A percentile compares a stretch with the other conserved stretches of the same genome.
These are phyloP conservation scores for Bombus polaris DNA, from an alignment of 1,140 invertebrate species.

Conservation along the genomic window DNA sequence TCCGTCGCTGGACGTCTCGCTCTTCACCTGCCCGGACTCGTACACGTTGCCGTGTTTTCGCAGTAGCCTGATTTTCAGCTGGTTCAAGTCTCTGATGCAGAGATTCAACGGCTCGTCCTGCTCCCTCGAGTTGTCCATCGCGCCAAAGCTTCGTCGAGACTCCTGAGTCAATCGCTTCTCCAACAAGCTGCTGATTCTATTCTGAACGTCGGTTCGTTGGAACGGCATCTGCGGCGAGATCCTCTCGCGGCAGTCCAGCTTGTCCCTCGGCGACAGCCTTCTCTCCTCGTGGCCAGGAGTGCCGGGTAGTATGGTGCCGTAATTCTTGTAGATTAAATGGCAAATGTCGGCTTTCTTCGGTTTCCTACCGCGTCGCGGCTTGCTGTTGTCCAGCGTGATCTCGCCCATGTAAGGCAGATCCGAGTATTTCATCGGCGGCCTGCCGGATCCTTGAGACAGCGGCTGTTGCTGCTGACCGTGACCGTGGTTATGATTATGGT, in stretches of 20 bases:
- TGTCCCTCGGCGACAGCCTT: slow-evolving; percentile 62
- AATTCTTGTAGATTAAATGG: slow-evolving; percentile 95
- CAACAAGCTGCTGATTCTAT: slow-evolving; percentile 87
- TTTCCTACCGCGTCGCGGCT: slow-evolving; percentile 91
- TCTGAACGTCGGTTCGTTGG: slow-evolving; percentile 86
- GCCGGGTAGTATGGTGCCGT: slow-evolving; percentile 91
- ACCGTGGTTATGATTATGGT: slow-evolving; percentile 59
- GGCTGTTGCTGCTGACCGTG: slow-evolving; percentile 43
- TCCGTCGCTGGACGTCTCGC: slow-evolving; percentile 83
- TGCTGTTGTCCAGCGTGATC: slow-evolving; percentile 93
- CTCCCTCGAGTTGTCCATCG: slow-evolving; percentile 74
- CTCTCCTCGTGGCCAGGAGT: slow-evolving; percentile 84
- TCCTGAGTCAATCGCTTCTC: slow-evolving; percentile 88
- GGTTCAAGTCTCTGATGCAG: slow-evolving; percentile 89
- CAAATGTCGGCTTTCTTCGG: slow-evolving; percentile 95
- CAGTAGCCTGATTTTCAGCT: slow-evolving; percentile 85
- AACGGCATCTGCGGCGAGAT: slow-evolving; percentile 72
- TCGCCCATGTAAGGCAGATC: slow-evolving; percentile 95
- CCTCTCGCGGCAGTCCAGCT: slow-evolving; percentile 54
- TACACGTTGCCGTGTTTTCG: slow-evolving; percentile 85
- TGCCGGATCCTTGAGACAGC: slow-evolving; percentile 68
- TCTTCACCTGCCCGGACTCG: slow-evolving; percentile 83
- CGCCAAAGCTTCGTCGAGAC: slow-evolving; percentile 74
- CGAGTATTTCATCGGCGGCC: slow-evolving; percentile 87
- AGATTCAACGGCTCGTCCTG: slow-evolving; percentile 92